Base-by-base conservation (phyloP, 2,797 vertebrate genomes). In the Thunnus albacares region DNA sequence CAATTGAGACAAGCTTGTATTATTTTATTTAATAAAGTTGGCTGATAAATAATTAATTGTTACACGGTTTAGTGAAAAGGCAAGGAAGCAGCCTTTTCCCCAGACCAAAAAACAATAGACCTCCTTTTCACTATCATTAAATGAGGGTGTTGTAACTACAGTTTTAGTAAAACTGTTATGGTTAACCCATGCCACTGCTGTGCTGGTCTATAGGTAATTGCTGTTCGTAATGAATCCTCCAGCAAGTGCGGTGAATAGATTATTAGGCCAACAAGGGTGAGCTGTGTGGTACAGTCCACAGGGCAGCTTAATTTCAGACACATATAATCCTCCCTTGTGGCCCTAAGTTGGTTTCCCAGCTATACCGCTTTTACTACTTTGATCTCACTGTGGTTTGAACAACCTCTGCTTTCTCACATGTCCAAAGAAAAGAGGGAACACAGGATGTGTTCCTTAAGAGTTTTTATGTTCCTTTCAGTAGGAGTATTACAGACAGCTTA, bases 271-370 rank as follows among this genome's bases (percentile, higher is more conserved):
- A 59, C 1, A 55, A 62, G 71, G 62, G 43, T 77, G 67, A 81
- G 70, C 73, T 62, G 33, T 62, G 70, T 65, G 73, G 77, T 80
- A 80, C 69, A 64, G 60, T 83, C 81, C 63, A 78, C 55, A 58
- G 79, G 83, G 74, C 52, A 76, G 80, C 71, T 83, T 82, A 18
- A 68, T 77, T 78, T 90, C 77, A 79, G 79, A 76, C 74, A 72
- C n/a, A 80, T 58, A 45, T 83, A 83, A 79, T 84, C 77, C 83
- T 80, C 74, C 82, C 65, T 82, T 33, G 70, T 79, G 69, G 84
- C 83, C 59, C 49, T 43, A 47, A 68, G 73, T 72, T 57, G 69
- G 68, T 77, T 85, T 84, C 78, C 58, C 45, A 58, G 71, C 74
- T 62, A 66, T 45, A 12, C 55, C 55, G 59, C 62, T 71, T 87